Evolutionary conservation across 2,888 invertebrate genomes (phyloP), one percentile per base, ranked within the genome.

Genomic region (Lampropteryx suffumata): DNA sequence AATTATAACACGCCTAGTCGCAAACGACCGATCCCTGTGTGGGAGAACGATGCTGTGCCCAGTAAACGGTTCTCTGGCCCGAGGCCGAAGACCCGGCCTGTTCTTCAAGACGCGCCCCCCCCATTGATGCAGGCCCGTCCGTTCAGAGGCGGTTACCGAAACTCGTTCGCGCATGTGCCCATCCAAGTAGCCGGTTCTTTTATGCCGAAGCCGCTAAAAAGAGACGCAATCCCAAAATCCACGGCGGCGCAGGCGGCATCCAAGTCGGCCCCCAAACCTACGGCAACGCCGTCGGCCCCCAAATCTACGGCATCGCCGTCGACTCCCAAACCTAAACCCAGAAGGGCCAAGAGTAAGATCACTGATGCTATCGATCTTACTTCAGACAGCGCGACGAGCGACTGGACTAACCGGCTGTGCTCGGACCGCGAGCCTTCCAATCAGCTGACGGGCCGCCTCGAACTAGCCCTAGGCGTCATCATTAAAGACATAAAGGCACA

Each of bases 381-480:
- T 2, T 24, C 24, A 1, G 24, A 24, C 7, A 1, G 8, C 32
- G 32, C 3, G 53, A 53, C 3, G 55, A 62, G 33, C 2, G 5
- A 21, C 7, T 1, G n/a, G 29, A n/a, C 14, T n/a, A 42, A 46
- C 26, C 28, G 52, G 52, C 74, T 54, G 59, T 79, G 50, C 63
- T 59, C 35, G 60, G 71, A 78, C 60, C 51, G 57, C 21, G 61
- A 59, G 46, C 81, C 83, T 1, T 58, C 71, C 28, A 62, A 61
- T 30, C 75, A 76, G 59, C 51, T 82, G 57, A 67, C 56, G 17
- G 85, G 87, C 28, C 79, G 87, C n/a, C 57, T 89, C 48, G 87
- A 86, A 67, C 60, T 85, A 45, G 81, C 80, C 12, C 59, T 89
- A 41, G 87, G 88, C 44, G 47, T 35, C 29, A 71, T 89, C 32